A percentile compares a stretch with the other conserved stretches of the same genome.
phyloP scores from a whole-genome alignment of 2,888 invertebrate genomes.

The Diarsia rubi region DNA sequence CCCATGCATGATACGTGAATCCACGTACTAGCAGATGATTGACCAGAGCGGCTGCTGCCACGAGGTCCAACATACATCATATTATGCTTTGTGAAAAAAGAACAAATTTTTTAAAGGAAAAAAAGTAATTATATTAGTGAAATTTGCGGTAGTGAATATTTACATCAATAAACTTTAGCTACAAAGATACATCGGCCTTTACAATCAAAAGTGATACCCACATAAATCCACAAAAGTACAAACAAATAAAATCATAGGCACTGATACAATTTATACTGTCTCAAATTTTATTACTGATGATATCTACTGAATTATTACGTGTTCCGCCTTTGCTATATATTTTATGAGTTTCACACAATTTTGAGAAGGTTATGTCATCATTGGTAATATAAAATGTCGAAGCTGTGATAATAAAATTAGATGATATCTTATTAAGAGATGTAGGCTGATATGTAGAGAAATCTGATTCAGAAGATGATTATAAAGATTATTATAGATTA shows the following conservation, averaged over 20 bases:
- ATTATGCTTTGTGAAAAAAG: too few species aligned
- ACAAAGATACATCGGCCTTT: too few species aligned
- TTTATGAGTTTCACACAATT: conserved; percentile 64
- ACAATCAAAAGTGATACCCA: conserved; percentile 19
- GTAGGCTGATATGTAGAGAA: conserved; percentile 14
- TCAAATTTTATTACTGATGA: conserved; percentile 67
- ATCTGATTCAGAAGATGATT: not conserved
- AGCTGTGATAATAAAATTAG: conserved; percentile 52
- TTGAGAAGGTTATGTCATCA: conserved; percentile 54
- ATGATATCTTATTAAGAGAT: conserved; percentile 44
- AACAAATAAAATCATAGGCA: conserved; percentile 55
- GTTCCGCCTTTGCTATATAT: conserved; percentile 51
- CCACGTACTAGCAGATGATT: too few species aligned
- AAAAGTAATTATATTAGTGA: too few species aligned
- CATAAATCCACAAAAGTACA: conserved; percentile 36
- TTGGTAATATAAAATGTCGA: conserved; percentile 45
- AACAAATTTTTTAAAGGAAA: too few species aligned
- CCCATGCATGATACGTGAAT: too few species aligned
- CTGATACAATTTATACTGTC: conserved; percentile 56
- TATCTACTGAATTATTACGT: conserved; percentile 63
- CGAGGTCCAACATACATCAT: too few species aligned
- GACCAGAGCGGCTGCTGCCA: too few species aligned
- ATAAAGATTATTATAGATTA: not conserved
- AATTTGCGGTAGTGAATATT: too few species aligned
- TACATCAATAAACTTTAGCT: too few species aligned